Evolutionary conservation across 2,797 vertebrate species (phyloP).

Genomic region (Lacerta agilis): DNA sequence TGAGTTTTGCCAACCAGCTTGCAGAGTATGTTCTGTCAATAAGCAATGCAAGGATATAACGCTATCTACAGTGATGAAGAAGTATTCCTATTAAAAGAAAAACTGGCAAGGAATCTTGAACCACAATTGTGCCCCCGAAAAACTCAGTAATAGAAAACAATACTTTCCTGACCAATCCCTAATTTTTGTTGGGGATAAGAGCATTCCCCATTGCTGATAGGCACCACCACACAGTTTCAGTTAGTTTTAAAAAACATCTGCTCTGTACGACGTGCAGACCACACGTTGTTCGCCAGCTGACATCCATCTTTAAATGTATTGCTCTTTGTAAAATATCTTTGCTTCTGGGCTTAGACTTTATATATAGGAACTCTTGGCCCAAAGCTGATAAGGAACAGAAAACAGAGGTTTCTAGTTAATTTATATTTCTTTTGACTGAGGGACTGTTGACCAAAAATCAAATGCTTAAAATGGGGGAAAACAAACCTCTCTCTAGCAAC

Average conservation of each 20-base stretch:
- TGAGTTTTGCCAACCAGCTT: background rate
- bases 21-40: background rate
- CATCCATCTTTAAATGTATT: background rate
- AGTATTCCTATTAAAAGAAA: background rate
- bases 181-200: background rate
- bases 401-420: slow-evolving; percentile 35
- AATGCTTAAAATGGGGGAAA: slow-evolving; percentile 20
- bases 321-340: background rate
- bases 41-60: background rate
- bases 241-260: slow-evolving; percentile 18
- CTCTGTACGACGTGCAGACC: background rate
- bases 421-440: slow-evolving; percentile 41
- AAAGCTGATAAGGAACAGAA: slow-evolving; percentile 13
- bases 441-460: slow-evolving; percentile 40
- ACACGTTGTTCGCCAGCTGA: background rate
- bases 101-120: background rate
- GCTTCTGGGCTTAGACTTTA: background rate
- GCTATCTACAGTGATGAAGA: background rate
- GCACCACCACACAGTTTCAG: background rate
- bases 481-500: slow-evolving; percentile 24
- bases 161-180: background rate
- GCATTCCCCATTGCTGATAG: background rate
- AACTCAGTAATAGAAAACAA: background rate
- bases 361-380: slow-evolving; percentile 7
- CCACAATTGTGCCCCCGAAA: background rate